Base-by-base conservation (phyloP, 2,797 vertebrate genomes). In the Sebastiscus tertius region DNA sequence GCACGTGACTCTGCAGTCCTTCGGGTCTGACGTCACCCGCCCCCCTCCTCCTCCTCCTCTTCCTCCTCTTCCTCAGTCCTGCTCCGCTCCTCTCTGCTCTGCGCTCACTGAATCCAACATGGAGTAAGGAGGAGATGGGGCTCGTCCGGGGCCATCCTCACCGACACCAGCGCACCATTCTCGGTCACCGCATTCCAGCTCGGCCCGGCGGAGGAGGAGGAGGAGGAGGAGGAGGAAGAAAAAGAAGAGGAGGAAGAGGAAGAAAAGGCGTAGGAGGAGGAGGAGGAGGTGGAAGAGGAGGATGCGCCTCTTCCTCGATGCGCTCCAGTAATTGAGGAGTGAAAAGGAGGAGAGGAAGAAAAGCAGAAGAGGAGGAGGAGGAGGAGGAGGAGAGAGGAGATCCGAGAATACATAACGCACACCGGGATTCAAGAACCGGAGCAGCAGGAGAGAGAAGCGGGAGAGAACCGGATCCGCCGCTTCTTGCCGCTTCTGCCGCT, bases 91-190 rank as follows among this genome's bases (percentile, higher is more conserved):
- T 29, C 68, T 63, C 78, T 16, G 59, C 55, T 36, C 75, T 76
- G 68, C 67, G 74, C 87, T 71, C 81, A 73, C 83, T 87, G 77
- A 91, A 96, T 95, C 95, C 95, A 96, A 95, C 95, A 97, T 96
- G 96, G 96, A 96, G 95, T 96, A 93, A 95, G 88, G 92, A 92
- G 94, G 76, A 95, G 95, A 97, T 97, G 97, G 96, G 96, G 96
- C 96, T 97, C 95, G 95, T 94, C 93, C 94, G 91, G 96, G 94
- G 96, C 96, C 95, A 95, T 96, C 96, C 95, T 93, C 94, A 94
- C 92, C 95, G 86, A 94, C 85, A 92, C 20, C 87, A 87, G 79
- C 78, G 81, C 75, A 55, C 79, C 77, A 75, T 77, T 79, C 56
- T 79, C 93, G 87, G 84, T 82, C 85, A 87, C 91, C 62, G 84